A percentile compares a stretch with the other conserved stretches of the same genome.
phyloP scores from a whole-genome alignment of 2,888 invertebrate species.

The Thereva nobilitata region DNA sequence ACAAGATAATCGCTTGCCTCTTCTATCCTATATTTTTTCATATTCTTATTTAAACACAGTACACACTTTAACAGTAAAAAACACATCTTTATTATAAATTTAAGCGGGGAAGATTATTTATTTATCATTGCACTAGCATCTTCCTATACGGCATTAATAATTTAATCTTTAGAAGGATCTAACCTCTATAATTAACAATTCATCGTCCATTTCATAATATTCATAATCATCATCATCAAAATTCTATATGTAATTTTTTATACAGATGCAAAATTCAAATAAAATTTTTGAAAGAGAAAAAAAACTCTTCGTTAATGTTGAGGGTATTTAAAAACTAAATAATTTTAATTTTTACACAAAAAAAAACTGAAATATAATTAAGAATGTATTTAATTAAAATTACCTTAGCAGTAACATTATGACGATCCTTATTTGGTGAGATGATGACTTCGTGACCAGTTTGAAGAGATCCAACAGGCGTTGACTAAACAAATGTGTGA shows the following conservation, averaged over 20 bases:
- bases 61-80: no score
- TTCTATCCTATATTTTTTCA: no score
- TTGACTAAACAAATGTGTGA: slow-evolving; percentile 71
- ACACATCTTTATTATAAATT: no score
- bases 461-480: slow-evolving; percentile 89
- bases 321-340: neutral
- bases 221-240: slow-evolving; percentile 54
- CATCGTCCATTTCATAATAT: slow-evolving; percentile 51
- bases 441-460: slow-evolving; percentile 89
- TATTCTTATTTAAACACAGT: no score
- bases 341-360: slow-evolving; percentile 14
- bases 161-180: slow-evolving; percentile 44
- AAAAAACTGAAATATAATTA: slow-evolving; percentile 7
- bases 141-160: no score
- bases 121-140: no score
- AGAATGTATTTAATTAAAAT: slow-evolving; percentile 46
- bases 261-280: slow-evolving; percentile 10
- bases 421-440: slow-evolving; percentile 86
- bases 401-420: slow-evolving; percentile 81
- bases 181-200: slow-evolving; percentile 59
- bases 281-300: slow-evolving; percentile 24
- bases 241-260: slow-evolving; percentile 49
- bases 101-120: no score
- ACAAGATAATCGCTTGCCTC: no score
- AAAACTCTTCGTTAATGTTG: slow-evolving; percentile 3